Percentiles rank a stretch among this genome's conserved stretches.
Evolutionary conservation across 2,113 vertebrate species (phyloP).

Genomic region (Brevimyrus niger): DNA sequence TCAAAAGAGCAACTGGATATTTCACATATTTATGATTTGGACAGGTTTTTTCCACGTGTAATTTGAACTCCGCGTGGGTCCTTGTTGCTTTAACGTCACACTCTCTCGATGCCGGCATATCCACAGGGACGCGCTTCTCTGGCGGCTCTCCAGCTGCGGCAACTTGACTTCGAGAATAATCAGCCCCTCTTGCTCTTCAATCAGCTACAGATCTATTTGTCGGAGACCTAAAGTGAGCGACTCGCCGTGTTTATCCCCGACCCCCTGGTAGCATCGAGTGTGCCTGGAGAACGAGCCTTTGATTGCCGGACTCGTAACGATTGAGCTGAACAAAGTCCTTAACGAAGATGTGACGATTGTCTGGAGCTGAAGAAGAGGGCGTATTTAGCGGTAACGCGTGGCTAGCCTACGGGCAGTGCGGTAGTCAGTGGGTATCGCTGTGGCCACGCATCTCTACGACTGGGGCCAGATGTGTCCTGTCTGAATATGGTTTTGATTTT

Average conservation of each 20-base stretch:
- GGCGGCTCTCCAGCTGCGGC: neutral
- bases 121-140: neutral
- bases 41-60: neutral
- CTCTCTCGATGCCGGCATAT: too few relatives aligned
- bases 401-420: neutral
- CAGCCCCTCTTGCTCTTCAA: neutral
- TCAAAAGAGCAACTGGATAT: neutral
- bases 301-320: neutral
- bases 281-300: neutral
- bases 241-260: neutral
- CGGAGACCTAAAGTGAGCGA: neutral
- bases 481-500: too few relatives aligned
- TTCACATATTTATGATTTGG: neutral
- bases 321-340: neutral
- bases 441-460: neutral
- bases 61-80: neutral
- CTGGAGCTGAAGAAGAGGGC: neutral
- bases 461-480: too few relatives aligned
- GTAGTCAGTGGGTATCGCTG: neutral
- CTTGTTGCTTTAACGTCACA: neutral
- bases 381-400: neutral
- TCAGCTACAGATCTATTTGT: neutral
- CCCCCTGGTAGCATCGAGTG: neutral
- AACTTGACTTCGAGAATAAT: neutral
- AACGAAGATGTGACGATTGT: neutral